Base-by-base conservation (phyloP, 2,797 vertebrate genomes). In the Delichon dasypus region DNA sequence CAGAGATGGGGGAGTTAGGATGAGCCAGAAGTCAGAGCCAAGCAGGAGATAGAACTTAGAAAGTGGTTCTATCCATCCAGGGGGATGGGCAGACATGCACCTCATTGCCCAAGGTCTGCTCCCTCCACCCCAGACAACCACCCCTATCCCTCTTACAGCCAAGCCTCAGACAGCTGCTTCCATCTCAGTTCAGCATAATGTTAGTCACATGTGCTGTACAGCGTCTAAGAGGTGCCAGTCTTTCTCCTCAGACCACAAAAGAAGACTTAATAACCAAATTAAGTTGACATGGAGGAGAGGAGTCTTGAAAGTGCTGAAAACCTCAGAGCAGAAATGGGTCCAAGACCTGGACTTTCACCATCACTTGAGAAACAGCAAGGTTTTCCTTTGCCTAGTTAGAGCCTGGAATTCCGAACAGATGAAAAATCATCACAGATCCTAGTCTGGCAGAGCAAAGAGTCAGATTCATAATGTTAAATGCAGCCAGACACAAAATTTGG, bases 31-130 rank as follows among this genome's bases (percentile, higher is more conserved):
- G 58, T 58, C 38, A 64, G 21, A 21, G 6, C 30, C 75, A 34
- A 85, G n/a, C 26, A 55, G 53, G 53, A 85, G 36, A 27, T 25
- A 86, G 50, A 71, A 70, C 3, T 4, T 32, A 26, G 27, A 78
- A 76, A 88, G 16, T 0, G 0, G 5, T 47, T n/a, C n/a, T n/a
- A n/a, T n/a, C n/a, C n/a, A n/a, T n/a, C 25, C 27, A 66, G 19
- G 4, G 10, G 5, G 11, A 27, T 7, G 38, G 21, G 7, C 17
- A 85, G 21, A 3, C 27, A 9, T 25, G 20, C 29, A 60, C 2
- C 15, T 67, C 36, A 51, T 29, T 94, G 20, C 17, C 26, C 60
- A 40, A 66, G 11, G 9, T 27, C 60, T 84, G 30, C 5, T 36
- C 7, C 72, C 36, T 61, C n/a, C 17, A 44, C 34, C 10, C 19